These are phyloP conservation scores for Drosophila suzukii DNA, from an alignment of 1,140 invertebrate genomes.

Conservation along the genomic window DNA sequence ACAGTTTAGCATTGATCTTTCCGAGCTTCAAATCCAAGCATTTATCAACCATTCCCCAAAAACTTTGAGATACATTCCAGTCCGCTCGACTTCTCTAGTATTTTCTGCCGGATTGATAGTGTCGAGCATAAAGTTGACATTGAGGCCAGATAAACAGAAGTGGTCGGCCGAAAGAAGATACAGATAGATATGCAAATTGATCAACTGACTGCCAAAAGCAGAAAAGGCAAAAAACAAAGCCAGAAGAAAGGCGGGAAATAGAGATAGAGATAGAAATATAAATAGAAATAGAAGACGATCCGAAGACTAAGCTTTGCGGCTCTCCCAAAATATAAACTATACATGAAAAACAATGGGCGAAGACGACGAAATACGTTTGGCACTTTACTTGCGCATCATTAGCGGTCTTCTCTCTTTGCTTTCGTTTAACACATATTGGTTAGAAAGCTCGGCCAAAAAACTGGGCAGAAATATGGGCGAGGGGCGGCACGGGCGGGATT, in stretches of 20 bases:
- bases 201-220: conserved; percentile 20
- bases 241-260: conserved; percentile 16
- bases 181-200: conserved; percentile 41
- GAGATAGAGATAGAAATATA: not conserved
- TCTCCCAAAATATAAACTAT: not conserved
- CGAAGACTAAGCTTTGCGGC: conserved; percentile 6
- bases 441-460: conserved; percentile 46
- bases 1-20: not conserved
- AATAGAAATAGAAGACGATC: conserved; percentile 13
- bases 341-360: conserved; percentile 25
- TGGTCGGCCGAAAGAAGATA: conserved; percentile 1
- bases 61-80: conserved; percentile 18
- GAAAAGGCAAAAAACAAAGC: conserved; percentile 32
- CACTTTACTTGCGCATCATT: conserved; percentile 57
- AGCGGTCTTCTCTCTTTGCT: conserved; percentile 42
- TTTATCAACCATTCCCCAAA: not conserved
- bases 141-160: conserved; percentile 29
- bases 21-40: not conserved
- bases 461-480: not conserved
- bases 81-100: not conserved
- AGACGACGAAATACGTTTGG: conserved; percentile 46
- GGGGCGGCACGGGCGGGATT: not conserved
- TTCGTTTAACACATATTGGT: conserved; percentile 22
- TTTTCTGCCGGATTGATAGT: conserved; percentile 17
- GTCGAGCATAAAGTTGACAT: conserved; percentile 19